These are phyloP conservation scores for Eulacestoma nigropectus DNA, from an alignment of 2,113 vertebrate species.

Conservation along the genomic window DNA sequence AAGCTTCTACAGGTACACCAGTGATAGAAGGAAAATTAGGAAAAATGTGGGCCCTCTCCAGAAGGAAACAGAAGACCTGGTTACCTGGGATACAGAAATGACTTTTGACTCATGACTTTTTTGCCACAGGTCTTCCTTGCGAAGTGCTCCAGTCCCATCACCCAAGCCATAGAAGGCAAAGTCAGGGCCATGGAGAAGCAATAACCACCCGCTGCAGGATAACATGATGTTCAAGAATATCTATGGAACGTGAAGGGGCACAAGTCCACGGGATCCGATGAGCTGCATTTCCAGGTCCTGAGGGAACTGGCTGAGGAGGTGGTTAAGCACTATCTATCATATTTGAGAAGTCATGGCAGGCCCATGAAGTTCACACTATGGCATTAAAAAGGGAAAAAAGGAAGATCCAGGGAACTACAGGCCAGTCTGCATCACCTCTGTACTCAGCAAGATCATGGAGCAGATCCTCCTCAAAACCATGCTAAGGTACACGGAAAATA, in stretches of 20 bases:
- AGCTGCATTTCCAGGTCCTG: not conserved
- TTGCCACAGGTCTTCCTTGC: not conserved
- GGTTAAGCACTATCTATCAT: not conserved
- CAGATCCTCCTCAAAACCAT: not conserved
- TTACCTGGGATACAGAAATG: not conserved
- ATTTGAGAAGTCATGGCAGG: not conserved
- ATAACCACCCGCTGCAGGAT: not conserved
- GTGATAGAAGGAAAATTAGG: not conserved
- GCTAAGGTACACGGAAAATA: not conserved
- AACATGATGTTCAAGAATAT: not conserved
- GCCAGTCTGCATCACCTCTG: not conserved
- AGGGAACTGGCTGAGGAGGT: not conserved
- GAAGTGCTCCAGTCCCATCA: not conserved
- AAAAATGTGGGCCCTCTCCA: not conserved
- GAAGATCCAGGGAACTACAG: not conserved
- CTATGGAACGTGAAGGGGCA: not conserved
- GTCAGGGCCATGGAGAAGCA: not conserved
- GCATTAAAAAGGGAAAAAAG: not conserved
- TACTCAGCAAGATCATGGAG: not conserved
- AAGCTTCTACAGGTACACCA: not conserved
- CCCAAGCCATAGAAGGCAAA: not conserved
- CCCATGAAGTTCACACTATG: fast-evolving
- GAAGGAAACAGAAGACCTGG: not conserved
- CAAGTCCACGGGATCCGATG: not conserved
- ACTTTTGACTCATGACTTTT: not conserved